Conservation (phyloP, 2,797 vertebrate genomes). For the Merluccius polli region DNA sequence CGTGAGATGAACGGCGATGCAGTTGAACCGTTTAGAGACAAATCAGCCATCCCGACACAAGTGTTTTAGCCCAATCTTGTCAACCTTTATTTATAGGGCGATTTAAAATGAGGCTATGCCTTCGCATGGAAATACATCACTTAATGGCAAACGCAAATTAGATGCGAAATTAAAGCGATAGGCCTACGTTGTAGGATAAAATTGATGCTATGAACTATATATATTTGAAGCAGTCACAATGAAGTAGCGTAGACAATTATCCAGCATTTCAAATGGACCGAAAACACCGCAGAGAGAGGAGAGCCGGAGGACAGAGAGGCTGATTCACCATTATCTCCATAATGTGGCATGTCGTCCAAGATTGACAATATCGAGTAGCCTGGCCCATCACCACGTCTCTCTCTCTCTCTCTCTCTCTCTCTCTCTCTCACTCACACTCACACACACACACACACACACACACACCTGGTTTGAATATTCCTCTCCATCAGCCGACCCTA, state of each 20-base stretch:
- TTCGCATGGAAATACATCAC: background rate
- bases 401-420: too few species aligned
- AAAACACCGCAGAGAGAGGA: background rate
- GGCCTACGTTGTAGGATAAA: background rate
- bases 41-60: background rate
- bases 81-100: background rate
- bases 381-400: too few species aligned
- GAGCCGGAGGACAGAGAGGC: background rate
- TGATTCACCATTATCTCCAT: slow-evolving; percentile 2
- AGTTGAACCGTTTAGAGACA: background rate
- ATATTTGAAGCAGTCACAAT: background rate
- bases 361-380: background rate
- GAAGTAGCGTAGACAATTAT: background rate
- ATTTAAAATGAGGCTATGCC: background rate
- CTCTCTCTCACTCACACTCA: too few species aligned
- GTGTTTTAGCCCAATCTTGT: background rate
- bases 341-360: background rate
- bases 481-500: slow-evolving; percentile 55
- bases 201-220: background rate
- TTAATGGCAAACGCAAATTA: background rate
- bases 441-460: too few species aligned
- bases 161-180: background rate
- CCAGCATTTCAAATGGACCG: background rate
- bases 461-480: slow-evolving; percentile 15
- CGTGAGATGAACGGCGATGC: background rate